Evolutionary conservation across 2,888 invertebrate species (phyloP).

Genomic region (Operophtera brumata): DNA sequence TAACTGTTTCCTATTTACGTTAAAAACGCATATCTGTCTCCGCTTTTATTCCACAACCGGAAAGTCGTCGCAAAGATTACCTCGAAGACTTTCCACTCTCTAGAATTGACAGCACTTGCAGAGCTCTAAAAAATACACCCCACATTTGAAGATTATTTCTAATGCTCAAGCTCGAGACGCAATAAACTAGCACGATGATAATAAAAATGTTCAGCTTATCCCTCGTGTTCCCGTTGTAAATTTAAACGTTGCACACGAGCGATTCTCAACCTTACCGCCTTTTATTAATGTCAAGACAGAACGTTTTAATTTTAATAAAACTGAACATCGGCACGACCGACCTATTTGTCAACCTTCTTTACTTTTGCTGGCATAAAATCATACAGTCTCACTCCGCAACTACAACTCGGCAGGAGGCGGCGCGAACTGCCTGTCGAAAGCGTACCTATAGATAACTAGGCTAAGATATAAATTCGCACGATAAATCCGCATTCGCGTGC

Average conservation of each 20-base stretch:
- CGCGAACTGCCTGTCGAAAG: slow-evolving; percentile 55
- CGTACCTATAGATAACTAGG: slow-evolving; percentile 65
- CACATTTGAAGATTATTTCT: slow-evolving; percentile 67
- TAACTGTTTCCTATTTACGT: slow-evolving; percentile 44
- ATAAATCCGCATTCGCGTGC: slow-evolving; percentile 60
- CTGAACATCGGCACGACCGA: slow-evolving; percentile 77
- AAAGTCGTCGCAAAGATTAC: slow-evolving; percentile 41
- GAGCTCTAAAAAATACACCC: slow-evolving; percentile 55
- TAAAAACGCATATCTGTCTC: slow-evolving; percentile 34
- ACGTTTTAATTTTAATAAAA: slow-evolving; percentile 80
- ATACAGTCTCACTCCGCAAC: slow-evolving; percentile 73
- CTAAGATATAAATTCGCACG: slow-evolving; percentile 74
- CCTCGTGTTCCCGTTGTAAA: slow-evolving; percentile 67
- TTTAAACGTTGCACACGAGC: slow-evolving; percentile 55
- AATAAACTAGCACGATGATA: slow-evolving; percentile 75
- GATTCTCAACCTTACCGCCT: slow-evolving; percentile 66
- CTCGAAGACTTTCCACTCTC: slow-evolving; percentile 39
- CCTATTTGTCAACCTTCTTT: slow-evolving; percentile 81
- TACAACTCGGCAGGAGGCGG: slow-evolving; percentile 51
- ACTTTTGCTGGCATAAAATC: slow-evolving; percentile 78
- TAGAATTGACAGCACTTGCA: slow-evolving; percentile 42
- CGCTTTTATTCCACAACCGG: slow-evolving; percentile 32
- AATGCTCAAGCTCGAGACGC: slow-evolving; percentile 69
- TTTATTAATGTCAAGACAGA: slow-evolving; percentile 73
- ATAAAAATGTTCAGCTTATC: slow-evolving; percentile 75